Percentiles rank a stretch among this genome's conserved stretches.
phyloP scores from a whole-genome alignment of 2,797 vertebrate genomes.

The Varecia variegata region DNA sequence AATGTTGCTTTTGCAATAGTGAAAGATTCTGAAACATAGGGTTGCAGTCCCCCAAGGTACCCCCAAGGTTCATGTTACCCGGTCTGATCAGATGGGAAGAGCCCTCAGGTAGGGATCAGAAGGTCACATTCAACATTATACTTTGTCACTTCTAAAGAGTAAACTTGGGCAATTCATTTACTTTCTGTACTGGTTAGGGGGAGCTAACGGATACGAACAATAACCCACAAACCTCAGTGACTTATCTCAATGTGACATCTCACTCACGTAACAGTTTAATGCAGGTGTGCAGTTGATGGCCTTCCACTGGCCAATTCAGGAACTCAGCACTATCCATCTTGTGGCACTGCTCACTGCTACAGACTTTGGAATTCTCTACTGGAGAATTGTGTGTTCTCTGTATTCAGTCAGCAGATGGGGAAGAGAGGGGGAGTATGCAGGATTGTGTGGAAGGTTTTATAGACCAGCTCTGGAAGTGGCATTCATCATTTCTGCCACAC shows the following conservation, averaged over 20 bases:
- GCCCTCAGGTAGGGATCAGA: background rate
- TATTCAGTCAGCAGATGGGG: background rate
- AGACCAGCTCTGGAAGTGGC: background rate
- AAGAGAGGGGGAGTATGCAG: background rate
- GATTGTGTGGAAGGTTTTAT: background rate
- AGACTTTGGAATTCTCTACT: background rate
- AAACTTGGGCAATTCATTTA: background rate
- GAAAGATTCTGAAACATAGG: background rate
- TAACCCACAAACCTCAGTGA: background rate
- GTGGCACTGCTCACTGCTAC: background rate
- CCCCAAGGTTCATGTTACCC: background rate
- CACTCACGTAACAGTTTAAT: background rate
- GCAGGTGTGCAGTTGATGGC: background rate
- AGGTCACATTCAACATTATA: background rate
- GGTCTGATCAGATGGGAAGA: background rate
- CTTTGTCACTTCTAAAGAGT: background rate
- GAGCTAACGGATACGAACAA: background rate
- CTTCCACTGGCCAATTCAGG: background rate
- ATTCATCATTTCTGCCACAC: background rate
- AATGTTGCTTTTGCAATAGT: background rate
- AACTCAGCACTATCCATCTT: background rate
- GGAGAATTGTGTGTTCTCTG: background rate
- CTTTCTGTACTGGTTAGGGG: background rate
- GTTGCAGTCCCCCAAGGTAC: background rate
- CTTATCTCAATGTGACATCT: background rate